Conservation (phyloP, 2,797 vertebrate genomes). For the Macropus fuliginosus region DNA sequence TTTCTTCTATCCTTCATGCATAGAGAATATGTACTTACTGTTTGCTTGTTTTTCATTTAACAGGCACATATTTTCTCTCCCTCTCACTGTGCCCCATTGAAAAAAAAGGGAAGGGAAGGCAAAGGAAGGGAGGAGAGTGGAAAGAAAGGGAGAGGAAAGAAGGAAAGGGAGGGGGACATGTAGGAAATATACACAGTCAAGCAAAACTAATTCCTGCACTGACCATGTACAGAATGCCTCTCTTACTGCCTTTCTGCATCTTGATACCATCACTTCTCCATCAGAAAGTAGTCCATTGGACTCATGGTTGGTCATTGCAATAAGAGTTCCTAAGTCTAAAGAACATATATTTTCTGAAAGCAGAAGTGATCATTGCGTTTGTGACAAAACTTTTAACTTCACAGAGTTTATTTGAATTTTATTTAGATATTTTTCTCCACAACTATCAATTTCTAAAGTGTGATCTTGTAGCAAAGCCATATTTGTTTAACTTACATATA, state of each 20-base stretch:
- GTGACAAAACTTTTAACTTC: conserved; percentile 23
- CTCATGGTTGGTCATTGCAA: background rate
- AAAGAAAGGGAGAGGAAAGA: background rate
- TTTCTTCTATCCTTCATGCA: background rate
- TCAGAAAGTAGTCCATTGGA: background rate
- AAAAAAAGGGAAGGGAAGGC: background rate
- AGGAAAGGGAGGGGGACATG: too few species aligned
- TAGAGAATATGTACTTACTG: background rate
- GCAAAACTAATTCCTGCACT: background rate
- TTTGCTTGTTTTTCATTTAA: background rate
- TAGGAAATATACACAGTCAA: background rate
- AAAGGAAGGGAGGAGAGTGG: background rate
- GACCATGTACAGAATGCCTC: background rate
- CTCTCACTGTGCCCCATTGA: background rate
- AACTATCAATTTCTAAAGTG: conserved; percentile 35
- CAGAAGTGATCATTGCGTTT: background rate
- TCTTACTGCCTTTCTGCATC: background rate
- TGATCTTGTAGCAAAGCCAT: conserved; percentile 57
- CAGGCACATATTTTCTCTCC: background rate
- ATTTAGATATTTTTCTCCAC: conserved; percentile 62
- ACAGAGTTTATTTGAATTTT: conserved; percentile 44
- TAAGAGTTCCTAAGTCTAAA: background rate
- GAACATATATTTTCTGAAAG: background rate
- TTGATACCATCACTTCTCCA: background rate
- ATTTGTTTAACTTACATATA: conserved; percentile 49